Conservation (phyloP, 2,797 vertebrate genomes). For the Tachyglossus aculeatus region DNA sequence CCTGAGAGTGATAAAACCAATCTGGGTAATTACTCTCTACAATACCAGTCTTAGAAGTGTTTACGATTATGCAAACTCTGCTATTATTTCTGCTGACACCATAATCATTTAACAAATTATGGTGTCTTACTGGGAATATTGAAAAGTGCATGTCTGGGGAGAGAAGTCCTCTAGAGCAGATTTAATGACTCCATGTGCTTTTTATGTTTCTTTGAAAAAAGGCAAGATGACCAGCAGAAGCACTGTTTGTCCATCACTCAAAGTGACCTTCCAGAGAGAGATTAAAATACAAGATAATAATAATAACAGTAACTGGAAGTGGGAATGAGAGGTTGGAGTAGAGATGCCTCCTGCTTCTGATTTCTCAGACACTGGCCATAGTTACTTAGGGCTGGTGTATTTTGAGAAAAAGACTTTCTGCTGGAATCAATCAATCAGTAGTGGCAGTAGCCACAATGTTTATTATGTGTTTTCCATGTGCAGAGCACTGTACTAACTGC, state of each 20-base stretch:
- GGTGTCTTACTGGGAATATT: slow-evolving; percentile 23
- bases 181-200: slow-evolving; percentile 34
- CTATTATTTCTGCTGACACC: slow-evolving; percentile 11
- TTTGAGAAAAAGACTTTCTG: too few species aligned
- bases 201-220: slow-evolving; percentile 34
- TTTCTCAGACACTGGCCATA: too few species aligned
- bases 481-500: too few species aligned
- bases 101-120: slow-evolving; percentile 30
- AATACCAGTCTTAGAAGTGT: not conserved
- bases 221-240: slow-evolving; percentile 6
- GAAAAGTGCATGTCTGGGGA: slow-evolving; percentile 27
- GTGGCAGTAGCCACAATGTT: too few species aligned
- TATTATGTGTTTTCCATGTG: too few species aligned
- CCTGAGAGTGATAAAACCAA: not conserved
- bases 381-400: too few species aligned
- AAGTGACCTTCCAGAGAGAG: not conserved
- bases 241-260: not conserved
- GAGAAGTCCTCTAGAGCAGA: slow-evolving; percentile 26
- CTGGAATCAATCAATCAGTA: too few species aligned
- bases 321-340: not conserved
- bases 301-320: too few species aligned
- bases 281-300: too few species aligned
- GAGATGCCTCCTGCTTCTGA: too few species aligned
- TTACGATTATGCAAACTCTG: slow-evolving; percentile 21
- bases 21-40: slow-evolving; percentile 7